These are phyloP conservation scores for Holcopasites calliopsidis DNA, from an alignment of 1,140 invertebrate genomes.

Conservation along the genomic window DNA sequence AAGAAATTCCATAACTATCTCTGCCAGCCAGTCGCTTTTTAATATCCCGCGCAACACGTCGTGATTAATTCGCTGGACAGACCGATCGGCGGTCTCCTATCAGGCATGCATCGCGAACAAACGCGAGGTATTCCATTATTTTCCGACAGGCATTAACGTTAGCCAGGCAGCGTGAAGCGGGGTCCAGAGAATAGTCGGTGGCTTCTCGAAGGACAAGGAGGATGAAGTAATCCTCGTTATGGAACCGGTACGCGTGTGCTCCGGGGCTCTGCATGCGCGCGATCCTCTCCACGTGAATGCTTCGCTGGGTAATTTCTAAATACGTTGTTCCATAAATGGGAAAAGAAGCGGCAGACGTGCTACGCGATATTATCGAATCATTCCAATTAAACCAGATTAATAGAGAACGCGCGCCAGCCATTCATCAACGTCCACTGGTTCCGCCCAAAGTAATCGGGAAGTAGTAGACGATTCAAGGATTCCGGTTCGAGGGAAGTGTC, in stretches of 20 bases:
- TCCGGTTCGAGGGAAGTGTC: background rate
- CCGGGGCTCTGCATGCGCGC: constrained; percentile 39
- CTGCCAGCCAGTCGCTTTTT: no score
- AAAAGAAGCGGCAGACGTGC: constrained; percentile 31
- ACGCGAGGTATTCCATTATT: constrained; percentile 3
- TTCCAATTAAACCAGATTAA: constrained; percentile 36
- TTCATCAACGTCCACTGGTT: background rate
- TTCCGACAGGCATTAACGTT: background rate
- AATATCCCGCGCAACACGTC: background rate
- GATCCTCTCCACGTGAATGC: constrained; percentile 46
- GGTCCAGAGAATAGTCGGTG: constrained; percentile 38
- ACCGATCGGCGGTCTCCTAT: background rate
- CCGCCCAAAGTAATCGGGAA: background rate
- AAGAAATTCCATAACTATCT: no score
- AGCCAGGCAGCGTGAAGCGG: background rate
- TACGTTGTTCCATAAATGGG: constrained; percentile 50
- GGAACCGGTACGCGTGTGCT: constrained; percentile 59
- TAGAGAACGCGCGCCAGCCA: background rate
- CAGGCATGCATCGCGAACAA: background rate
- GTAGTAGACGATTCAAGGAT: background rate
- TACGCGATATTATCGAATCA: constrained; percentile 28
- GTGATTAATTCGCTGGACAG: background rate
- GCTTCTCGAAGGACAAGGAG: constrained; percentile 60
- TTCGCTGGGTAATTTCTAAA: constrained; percentile 59
- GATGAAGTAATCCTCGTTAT: constrained; percentile 67